Base-by-base conservation (phyloP, 1,140 invertebrate species). In the Ceratina calcarata region DNA sequence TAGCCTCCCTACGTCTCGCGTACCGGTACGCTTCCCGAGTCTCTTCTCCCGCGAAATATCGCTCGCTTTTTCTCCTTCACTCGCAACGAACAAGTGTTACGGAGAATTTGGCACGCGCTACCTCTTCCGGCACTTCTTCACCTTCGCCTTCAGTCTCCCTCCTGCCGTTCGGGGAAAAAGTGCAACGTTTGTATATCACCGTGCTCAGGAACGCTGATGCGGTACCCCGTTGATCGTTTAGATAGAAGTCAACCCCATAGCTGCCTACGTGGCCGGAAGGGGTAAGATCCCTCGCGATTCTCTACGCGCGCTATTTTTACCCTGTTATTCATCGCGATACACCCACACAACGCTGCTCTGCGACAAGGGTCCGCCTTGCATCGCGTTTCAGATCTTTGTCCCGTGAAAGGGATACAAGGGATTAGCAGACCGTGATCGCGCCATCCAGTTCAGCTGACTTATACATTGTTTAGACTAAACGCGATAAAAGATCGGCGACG, bases 251-350 rank as follows among this genome's bases (percentile, higher is more conserved):
- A 78, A 71, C 67, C 64, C 58, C n/a, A 4, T n/a, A 45, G 60
- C 12, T 15, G 27, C 27, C 60, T n/a, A 7, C 67, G 58, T 66
- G 45, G 27, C 24, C 74, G 60, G 49, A 84, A 78, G 71, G 80
- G 71, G 32, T 82, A 58, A 55, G 13, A 37, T 62, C 55, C 55
- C 60, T 55, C 24, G 45, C 12, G 66, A 77, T 53, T n/a, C 37
- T 20, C 22, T 61, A 58, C 66, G 24, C 71, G 24, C 62, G 76
- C 80, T 79, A 85, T 86, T 85, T 82, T 82, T 82, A 82, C 85
- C 84, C 58, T 67, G 32, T 73, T 70, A 24, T 70, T 82, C 80
- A 80, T 82, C 83, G 62, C 51, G 68, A 71, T 80, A 62, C 65
- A 67, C 27, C 49, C 37, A 57, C 71, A 45, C 37, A 45, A 45